These are phyloP conservation scores for Alaudala cheleensis DNA, from an alignment of 2,113 vertebrate genomes.

Conservation along the genomic window DNA sequence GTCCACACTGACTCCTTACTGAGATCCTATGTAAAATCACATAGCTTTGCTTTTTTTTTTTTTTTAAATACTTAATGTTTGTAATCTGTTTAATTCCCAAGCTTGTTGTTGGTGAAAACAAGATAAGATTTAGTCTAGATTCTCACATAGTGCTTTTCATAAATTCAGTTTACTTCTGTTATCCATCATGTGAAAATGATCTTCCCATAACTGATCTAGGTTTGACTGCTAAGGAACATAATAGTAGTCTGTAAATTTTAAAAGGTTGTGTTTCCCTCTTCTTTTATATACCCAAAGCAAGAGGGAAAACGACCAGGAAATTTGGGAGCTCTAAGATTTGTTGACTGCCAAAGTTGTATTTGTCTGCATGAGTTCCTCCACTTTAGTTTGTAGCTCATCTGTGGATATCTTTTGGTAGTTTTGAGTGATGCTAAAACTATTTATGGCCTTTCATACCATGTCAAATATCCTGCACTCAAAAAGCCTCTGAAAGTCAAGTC, in stretches of 20 bases:
- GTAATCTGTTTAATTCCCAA: neutral
- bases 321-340: neutral
- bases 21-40: neutral
- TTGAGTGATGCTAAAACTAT: neutral
- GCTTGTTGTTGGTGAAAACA: neutral
- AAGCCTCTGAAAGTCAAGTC: neutral
- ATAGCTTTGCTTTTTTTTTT: neutral
- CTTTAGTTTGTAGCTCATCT: neutral
- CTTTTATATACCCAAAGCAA: neutral
- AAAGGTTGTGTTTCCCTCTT: neutral
- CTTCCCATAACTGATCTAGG: neutral
- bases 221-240: neutral
- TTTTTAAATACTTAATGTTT: neutral
- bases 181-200: neutral
- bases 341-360: neutral
- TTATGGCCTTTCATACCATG: neutral
- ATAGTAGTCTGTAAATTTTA: neutral
- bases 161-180: neutral
- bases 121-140: neutral
- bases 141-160: neutral
- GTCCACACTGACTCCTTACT: neutral
- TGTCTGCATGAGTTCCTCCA: neutral
- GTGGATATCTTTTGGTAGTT: neutral
- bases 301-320: neutral
- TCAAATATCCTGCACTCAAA: neutral